Evolutionary conservation across 2,797 vertebrate species (phyloP), one percentile per base, ranked within the genome.

Genomic region (Oophaga sylvatica): DNA sequence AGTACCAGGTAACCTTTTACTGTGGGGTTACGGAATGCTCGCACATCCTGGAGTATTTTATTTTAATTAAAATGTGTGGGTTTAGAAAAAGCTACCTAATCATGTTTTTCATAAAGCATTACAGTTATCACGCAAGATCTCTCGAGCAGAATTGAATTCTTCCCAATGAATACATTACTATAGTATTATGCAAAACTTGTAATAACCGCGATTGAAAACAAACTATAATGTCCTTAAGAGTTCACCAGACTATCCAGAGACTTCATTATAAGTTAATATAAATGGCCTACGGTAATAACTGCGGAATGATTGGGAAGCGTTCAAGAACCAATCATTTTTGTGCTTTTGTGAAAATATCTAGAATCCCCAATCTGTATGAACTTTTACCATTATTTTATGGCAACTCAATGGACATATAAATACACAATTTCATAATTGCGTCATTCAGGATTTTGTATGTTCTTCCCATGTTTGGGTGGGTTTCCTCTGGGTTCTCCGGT

Each of bases 191-290:
- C 78, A 89, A 85, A 88, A 82, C 59, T 77, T 88, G 79, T 82
- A 88, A 88, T 85, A 88, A 76, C 78, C 68, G 68, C 85, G 63
- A 88, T 88, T 81, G 87, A 85, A 88, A 85, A 88, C 78, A 88
- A 81, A 85, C 87, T 88, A 81, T 85, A 82, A 76, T 85, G 79
- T 85, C 76, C 83, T 88, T 88, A 68, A 67, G 78, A 85, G 87
- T 85, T 85, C 68, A 84, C 68, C 73, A 78, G 62, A 86, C 83
- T 82, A 67, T 59, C 84, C 62, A 78, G 60, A 85, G 71, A 85
- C 9, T 78, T 84, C 65, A 84, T 88, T 89, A 76, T 70, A 81
- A 48, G 62, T 82, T 85, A 85, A 86, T 82, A 82, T 75, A 81
- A 89, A 77, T 78, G 59, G 78, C 83, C 70, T 70, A 31, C 62